Conservation (phyloP, 2,113 vertebrate species). For the Chloropsis cyanopogon region DNA sequence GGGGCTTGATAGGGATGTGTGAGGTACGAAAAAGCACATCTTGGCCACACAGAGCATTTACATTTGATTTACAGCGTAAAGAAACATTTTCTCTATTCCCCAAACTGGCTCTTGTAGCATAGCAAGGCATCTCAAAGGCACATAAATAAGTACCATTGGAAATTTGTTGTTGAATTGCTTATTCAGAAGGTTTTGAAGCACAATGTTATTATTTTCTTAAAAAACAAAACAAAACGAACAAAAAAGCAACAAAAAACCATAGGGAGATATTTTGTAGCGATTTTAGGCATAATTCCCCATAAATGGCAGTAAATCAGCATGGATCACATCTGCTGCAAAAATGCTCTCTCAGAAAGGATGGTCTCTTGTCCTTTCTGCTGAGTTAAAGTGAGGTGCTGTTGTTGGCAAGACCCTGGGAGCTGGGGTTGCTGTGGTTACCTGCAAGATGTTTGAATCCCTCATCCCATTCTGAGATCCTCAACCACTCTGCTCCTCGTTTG, state of each 20-base stretch:
- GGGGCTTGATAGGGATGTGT: neutral
- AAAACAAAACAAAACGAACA: neutral
- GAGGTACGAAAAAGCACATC: neutral
- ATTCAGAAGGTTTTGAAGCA: neutral
- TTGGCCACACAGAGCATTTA: neutral
- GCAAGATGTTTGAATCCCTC: neutral
- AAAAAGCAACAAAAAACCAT: rapidly evolving
- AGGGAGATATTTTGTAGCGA: neutral
- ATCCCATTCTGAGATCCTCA: neutral
- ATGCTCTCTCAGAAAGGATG: neutral
- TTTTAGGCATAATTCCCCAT: neutral
- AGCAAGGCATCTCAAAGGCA: neutral
- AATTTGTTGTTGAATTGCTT: neutral
- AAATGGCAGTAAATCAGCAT: neutral
- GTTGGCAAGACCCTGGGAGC: neutral
- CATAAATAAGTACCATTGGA: rapidly evolving
- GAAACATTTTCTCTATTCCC: neutral
- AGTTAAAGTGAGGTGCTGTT: neutral
- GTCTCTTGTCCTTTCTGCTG: neutral
- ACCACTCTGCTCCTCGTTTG: neutral
- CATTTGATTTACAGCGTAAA: neutral
- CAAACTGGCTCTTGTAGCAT: neutral
- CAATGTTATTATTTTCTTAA: rapidly evolving
- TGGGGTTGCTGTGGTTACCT: neutral
- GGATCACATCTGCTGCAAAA: neutral